Conservation (phyloP, 2,797 vertebrate genomes). For the Anguilla anguilla region DNA sequence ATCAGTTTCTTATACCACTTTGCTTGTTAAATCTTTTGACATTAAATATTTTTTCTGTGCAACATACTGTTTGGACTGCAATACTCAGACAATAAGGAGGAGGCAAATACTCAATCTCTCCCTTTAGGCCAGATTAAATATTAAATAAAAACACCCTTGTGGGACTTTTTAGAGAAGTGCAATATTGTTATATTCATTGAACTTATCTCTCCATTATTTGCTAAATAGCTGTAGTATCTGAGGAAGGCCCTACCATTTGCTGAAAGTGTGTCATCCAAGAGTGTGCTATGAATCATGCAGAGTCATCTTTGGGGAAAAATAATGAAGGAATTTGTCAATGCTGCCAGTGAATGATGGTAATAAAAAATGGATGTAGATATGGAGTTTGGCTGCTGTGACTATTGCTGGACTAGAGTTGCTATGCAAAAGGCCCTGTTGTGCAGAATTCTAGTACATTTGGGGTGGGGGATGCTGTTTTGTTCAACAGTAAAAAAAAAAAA, state of each 20-base stretch:
- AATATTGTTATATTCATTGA: not conserved
- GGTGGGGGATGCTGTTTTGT: not conserved
- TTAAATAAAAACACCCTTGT: not conserved
- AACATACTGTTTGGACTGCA: not conserved
- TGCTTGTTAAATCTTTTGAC: slow-evolving; percentile 1
- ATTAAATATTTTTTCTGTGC: not conserved
- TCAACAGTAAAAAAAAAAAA: not conserved
- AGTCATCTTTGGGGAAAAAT: slow-evolving; percentile 7
- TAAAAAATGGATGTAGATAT: not conserved
- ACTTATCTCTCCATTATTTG: not conserved
- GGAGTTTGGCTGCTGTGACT: not conserved
- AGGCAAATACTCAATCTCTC: not conserved
- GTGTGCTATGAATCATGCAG: slow-evolving; percentile 23
- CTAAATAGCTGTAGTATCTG: slow-evolving; percentile 18
- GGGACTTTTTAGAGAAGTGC: not conserved
- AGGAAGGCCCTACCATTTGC: not conserved
- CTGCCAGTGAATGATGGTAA: not conserved
- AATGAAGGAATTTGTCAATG: not conserved
- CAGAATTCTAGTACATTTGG: not conserved
- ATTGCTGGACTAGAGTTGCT: slow-evolving; percentile 9
- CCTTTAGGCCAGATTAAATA: slow-evolving; percentile 1
- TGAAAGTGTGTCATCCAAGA: not conserved
- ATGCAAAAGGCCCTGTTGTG: not conserved
- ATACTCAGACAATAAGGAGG: not conserved
- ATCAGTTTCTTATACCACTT: not conserved